Evolutionary conservation across 2,797 vertebrate genomes (phyloP).

Genomic region (Pampus argenteus): DNA sequence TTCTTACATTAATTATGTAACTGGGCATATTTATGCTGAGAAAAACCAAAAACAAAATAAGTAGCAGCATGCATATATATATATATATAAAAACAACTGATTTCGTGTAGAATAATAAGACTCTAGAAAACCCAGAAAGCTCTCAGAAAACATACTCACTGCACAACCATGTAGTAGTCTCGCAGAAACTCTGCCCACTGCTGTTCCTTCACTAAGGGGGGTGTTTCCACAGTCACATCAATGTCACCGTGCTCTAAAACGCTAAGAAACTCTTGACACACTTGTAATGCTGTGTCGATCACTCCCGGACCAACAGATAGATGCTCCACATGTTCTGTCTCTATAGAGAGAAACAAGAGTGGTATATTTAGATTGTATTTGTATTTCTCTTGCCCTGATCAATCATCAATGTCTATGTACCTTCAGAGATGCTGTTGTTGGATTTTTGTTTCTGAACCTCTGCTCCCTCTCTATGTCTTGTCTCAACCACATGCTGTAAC

Average conservation of each 20-base stretch:
- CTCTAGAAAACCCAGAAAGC: slow-evolving; percentile 1
- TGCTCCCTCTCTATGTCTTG: slow-evolving; percentile 20
- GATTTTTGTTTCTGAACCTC: slow-evolving; percentile 13
- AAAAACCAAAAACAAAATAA: background rate
- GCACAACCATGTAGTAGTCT: slow-evolving; percentile 88
- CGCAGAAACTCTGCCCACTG: slow-evolving; percentile 87
- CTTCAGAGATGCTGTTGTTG: slow-evolving; percentile 6
- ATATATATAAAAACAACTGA: background rate
- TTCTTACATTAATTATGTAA: background rate
- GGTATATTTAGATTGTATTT: background rate
- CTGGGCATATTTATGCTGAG: background rate
- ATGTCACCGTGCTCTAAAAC: slow-evolving; percentile 89
- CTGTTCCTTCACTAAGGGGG: slow-evolving; percentile 60
- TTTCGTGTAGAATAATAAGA: background rate
- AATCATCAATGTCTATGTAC: slow-evolving; percentile 14
- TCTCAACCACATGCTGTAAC: slow-evolving; percentile 87
- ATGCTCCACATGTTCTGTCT: slow-evolving; percentile 15
- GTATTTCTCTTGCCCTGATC: background rate
- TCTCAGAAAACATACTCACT: slow-evolving; percentile 85
- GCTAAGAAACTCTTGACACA: slow-evolving; percentile 87
- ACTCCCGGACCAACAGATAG: slow-evolving; percentile 70
- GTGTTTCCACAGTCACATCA: slow-evolving; percentile 73
- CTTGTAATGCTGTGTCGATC: slow-evolving; percentile 86
- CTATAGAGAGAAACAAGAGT: slow-evolving; percentile 35
- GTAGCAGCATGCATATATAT: background rate